Evolutionary conservation across 2,797 vertebrate genomes (phyloP).

Genomic region (Darevskia nairensis): DNA sequence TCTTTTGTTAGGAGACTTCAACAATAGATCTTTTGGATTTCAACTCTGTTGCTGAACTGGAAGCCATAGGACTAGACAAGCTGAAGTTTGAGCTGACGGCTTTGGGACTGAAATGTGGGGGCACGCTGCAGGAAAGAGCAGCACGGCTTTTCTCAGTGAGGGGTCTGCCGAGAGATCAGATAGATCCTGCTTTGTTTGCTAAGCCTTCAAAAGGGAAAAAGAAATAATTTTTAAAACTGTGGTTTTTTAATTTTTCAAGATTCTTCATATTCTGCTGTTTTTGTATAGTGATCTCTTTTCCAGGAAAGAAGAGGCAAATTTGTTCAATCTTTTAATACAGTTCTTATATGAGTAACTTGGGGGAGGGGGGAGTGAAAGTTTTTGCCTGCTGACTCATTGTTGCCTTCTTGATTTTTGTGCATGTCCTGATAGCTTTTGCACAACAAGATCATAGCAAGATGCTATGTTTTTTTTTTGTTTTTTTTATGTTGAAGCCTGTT

Average conservation of each 20-base stretch:
- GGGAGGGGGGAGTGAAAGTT: too few relatives aligned
- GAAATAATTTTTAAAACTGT: conserved; percentile 70
- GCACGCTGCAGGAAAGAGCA: conserved; percentile 89
- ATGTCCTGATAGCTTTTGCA: not conserved
- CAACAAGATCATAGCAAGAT: not conserved
- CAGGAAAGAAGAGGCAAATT: not conserved
- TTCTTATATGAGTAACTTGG: not conserved
- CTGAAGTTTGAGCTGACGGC: conserved; percentile 86
- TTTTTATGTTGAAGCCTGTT: not conserved
- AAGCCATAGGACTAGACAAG: conserved; percentile 86
- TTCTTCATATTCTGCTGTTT: not conserved
- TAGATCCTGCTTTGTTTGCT: conserved; percentile 85
- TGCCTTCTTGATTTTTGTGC: not conserved
- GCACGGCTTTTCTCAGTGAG: conserved; percentile 86
- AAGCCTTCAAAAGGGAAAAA: conserved; percentile 83
- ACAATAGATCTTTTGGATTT: conserved; percentile 78
- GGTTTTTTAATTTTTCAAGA: not conserved
- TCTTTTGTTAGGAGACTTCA: conserved; percentile 60
- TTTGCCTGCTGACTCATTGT: not conserved
- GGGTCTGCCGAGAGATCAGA: conserved; percentile 81
- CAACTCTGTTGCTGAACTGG: conserved; percentile 80
- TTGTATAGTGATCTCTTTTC: not conserved
- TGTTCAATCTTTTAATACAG: not conserved
- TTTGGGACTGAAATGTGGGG: conserved; percentile 92
- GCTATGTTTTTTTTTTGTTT: not conserved